A percentile compares a stretch with the other conserved stretches of the same genome.
Conservation (phyloP, 2,797 vertebrate species). For the Phoeniculus purpureus region DNA sequence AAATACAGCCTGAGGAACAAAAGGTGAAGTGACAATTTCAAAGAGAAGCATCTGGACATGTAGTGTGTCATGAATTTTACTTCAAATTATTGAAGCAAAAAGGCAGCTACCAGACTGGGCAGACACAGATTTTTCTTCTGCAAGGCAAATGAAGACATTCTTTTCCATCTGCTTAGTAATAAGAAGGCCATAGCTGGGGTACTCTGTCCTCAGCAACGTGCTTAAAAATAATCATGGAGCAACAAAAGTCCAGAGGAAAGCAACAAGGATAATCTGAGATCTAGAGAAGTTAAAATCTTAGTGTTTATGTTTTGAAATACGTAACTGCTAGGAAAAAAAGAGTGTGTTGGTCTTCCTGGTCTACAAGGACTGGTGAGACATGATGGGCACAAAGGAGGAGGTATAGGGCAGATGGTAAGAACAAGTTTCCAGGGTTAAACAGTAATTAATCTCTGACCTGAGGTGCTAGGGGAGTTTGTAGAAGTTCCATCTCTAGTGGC, state of each 20-base stretch:
- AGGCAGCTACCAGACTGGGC: background rate
- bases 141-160: background rate
- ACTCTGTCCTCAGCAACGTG: background rate
- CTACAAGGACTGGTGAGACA: background rate
- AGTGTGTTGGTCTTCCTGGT: background rate
- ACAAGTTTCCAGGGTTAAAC: background rate
- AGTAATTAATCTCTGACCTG: background rate
- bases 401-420: background rate
- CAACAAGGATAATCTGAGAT: background rate
- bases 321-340: background rate
- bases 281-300: background rate
- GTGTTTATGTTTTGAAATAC: background rate
- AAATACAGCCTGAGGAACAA: background rate
- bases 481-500: background rate
- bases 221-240: background rate
- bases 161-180: background rate
- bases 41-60: background rate
- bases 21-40: background rate
- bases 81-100: background rate
- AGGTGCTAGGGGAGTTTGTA: background rate
- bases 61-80: background rate
- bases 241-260: background rate
- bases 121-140: background rate
- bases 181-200: background rate
- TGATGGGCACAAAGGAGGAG: background rate